phyloP scores from a whole-genome alignment of 2,797 vertebrate genomes.

The Pangasius krempfi region DNA sequence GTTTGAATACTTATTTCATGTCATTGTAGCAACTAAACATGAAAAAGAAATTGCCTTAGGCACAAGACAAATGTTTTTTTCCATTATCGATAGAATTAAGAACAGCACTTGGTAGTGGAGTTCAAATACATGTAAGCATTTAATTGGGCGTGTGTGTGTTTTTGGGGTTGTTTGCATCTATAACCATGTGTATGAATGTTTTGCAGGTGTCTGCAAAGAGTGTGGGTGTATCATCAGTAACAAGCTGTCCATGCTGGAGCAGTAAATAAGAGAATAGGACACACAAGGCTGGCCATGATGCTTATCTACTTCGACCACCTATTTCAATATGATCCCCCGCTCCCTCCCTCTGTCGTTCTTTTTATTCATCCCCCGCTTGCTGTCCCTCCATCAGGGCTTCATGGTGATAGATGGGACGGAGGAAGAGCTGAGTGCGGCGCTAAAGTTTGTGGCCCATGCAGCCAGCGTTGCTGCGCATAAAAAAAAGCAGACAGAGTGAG shows the following conservation, averaged over 20 bases:
- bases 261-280: slow-evolving; percentile 66
- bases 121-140: neutral
- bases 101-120: neutral
- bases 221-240: slow-evolving; percentile 48
- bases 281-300: slow-evolving; percentile 65
- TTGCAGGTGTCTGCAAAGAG: slow-evolving; percentile 46
- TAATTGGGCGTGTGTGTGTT: slow-evolving; percentile 18
- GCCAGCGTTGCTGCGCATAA: slow-evolving; percentile 68
- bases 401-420: slow-evolving; percentile 69
- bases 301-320: slow-evolving; percentile 72
- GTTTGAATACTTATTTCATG: neutral
- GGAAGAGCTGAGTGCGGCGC: slow-evolving; percentile 61
- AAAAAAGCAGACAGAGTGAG: slow-evolving; percentile 56
- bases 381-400: slow-evolving; percentile 60
- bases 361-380: slow-evolving; percentile 36
- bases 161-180: slow-evolving; percentile 16
- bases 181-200: slow-evolving; percentile 47
- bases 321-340: slow-evolving; percentile 67
- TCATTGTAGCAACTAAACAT: neutral
- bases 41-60: neutral
- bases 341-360: slow-evolving; percentile 5
- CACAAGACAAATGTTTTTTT: neutral
- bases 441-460: slow-evolving; percentile 79
- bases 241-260: slow-evolving; percentile 48
- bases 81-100: neutral